These are phyloP conservation scores for Solenopsis invicta DNA, from an alignment of 1,140 invertebrate genomes.

Conservation along the genomic window DNA sequence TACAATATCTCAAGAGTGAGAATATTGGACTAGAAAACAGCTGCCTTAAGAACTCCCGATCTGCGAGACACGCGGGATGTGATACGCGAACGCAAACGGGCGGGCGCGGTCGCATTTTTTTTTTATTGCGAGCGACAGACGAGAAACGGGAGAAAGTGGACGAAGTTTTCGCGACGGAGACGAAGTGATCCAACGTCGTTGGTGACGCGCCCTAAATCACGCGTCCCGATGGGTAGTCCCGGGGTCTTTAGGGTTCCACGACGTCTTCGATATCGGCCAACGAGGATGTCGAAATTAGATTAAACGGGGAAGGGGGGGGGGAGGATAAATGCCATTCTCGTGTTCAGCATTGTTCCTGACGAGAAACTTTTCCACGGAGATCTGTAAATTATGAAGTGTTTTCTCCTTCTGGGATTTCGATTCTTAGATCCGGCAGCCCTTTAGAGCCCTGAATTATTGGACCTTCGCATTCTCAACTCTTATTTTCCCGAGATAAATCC, in stretches of 20 bases:
- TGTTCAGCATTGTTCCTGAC: conserved; percentile 16
- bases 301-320: too few relatives aligned
- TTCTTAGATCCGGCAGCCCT: background rate
- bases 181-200: conserved; percentile 7
- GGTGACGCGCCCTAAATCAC: conserved; percentile 39
- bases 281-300: conserved; percentile 40
- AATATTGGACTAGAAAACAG: conserved; percentile 31
- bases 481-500: conserved; percentile 13
- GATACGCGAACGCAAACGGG: background rate
- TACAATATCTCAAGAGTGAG: conserved; percentile 16
- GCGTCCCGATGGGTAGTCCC: background rate
- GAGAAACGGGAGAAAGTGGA: background rate
- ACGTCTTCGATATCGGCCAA: conserved; percentile 3
- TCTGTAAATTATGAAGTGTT: background rate
- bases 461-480: background rate
- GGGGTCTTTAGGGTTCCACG: background rate
- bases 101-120: conserved; percentile 25
- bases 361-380: background rate
- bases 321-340: conserved; percentile 21
- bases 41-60: conserved; percentile 29
- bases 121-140: background rate
- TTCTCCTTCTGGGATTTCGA: background rate
- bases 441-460: conserved; percentile 5
- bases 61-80: background rate
- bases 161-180: conserved; percentile 5